phyloP scores from a whole-genome alignment of 2,888 invertebrate genomes.

The Panzeria rudis region DNA sequence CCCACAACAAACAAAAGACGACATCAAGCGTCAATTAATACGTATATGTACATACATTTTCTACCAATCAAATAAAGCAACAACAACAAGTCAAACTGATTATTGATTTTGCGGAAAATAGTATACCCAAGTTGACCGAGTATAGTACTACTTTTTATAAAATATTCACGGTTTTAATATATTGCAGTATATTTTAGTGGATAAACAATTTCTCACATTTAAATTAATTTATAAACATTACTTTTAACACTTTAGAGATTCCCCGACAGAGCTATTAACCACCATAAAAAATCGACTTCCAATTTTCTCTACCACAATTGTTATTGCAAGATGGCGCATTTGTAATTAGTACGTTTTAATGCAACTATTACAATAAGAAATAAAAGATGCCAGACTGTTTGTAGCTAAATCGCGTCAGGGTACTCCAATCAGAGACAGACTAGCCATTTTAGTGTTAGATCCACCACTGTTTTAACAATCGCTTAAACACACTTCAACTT shows the following conservation, averaged over 20 bases:
- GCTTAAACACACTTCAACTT: too few relatives aligned
- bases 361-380: background rate
- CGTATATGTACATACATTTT: slow-evolving; percentile 50
- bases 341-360: background rate
- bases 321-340: slow-evolving; percentile 52
- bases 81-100: background rate
- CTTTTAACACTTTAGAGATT: slow-evolving; percentile 12
- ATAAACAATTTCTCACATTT: background rate
- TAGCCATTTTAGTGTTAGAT: too few relatives aligned
- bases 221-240: background rate
- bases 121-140: background rate
- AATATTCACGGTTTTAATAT: background rate
- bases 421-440: too few relatives aligned
- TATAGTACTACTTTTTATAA: background rate
- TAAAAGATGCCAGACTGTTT: background rate
- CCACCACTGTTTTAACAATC: too few relatives aligned
- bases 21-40: slow-evolving; percentile 55
- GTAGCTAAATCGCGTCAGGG: too few relatives aligned
- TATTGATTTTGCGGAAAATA: slow-evolving; percentile 33
- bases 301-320: background rate
- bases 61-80: background rate
- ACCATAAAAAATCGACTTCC: background rate
- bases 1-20: background rate
- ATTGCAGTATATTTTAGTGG: background rate
- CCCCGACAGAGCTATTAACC: slow-evolving; percentile 49